Evolutionary conservation across 2,888 invertebrate genomes (phyloP).

Genomic region (Tipula unca): DNA sequence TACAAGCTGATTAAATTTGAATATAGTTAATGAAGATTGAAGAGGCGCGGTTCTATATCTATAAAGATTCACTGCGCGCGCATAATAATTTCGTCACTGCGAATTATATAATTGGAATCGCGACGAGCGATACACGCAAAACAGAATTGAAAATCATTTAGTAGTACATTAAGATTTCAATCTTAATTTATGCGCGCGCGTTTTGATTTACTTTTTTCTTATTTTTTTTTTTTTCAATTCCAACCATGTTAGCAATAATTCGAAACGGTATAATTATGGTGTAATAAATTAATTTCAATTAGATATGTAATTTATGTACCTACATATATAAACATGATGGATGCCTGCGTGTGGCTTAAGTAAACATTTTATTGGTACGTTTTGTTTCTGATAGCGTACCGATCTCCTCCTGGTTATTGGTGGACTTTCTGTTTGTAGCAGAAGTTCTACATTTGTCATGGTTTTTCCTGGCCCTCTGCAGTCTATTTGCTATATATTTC

Average conservation of each 20-base stretch:
- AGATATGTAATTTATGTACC: too few species aligned
- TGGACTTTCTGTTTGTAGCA: too few species aligned
- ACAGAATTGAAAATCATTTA: background rate
- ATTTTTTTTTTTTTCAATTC: background rate
- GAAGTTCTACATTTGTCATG: too few species aligned
- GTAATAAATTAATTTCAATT: background rate
- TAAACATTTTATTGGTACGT: background rate
- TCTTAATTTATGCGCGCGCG: background rate
- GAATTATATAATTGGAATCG: background rate
- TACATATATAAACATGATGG: background rate
- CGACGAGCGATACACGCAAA: background rate
- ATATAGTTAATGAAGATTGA: background rate
- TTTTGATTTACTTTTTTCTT: background rate
- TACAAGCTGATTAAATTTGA: background rate
- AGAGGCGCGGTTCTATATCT: background rate
- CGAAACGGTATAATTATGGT: background rate
- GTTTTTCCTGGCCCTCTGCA: too few species aligned
- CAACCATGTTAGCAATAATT: background rate
- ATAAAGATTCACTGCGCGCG: background rate
- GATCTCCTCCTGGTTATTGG: too few species aligned
- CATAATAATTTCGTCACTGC: background rate
- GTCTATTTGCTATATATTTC: too few species aligned
- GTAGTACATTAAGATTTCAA: background rate
- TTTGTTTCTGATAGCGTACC: background rate
- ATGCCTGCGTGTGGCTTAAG: background rate